Evolutionary conservation across 2,113 vertebrate genomes (phyloP), one percentile per base, ranked within the genome.

Genomic region (Ancistrus triradiatus): DNA sequence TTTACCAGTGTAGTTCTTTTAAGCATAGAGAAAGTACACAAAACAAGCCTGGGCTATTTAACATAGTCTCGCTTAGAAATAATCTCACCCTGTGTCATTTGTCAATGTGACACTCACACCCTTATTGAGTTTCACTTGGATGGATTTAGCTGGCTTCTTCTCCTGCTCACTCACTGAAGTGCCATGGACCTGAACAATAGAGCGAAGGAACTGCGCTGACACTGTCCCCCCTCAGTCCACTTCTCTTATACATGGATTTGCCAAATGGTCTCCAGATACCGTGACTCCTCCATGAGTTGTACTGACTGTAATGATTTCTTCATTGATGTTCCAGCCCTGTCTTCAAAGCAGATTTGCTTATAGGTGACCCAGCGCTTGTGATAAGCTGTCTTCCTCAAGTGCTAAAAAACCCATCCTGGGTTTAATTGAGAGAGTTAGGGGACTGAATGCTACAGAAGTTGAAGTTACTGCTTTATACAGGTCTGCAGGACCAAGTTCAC

Each of bases 111-210:
- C 85, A 87, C 78, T 79, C 81, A 78, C 65, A 73, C 76, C 82
- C 84, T 82, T 86, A 88, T 85, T 83, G 85, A 87, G 84, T 86
- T 86, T 79, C 81, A 88, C 84, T 88, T 74, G 68, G 78, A 53
- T 84, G 84, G 82, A 77, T 81, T 80, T 57, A 74, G 70, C 65
- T 65, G 56, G 33, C 63, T 74, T 67, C 72, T 64, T 59, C 28
- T 63, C 50, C 51, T 24, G 40, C 53, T 62, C 9, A 18, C 42
- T 66, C 50, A 67, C 62, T 66, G n/a, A 58, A 61, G 35, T 55
- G 56, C 42, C 18, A 63, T 58, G 21, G 49, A 37, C 59, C 59
- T 62, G 49, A 69, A 63, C 24, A 27, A 25, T 9, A 19, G 18
- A 63, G 48, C 44, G 33, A 44, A 21, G 48, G 28, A 43, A 74